Conservation (phyloP, 1,140 invertebrate species). For the Drosophila truncata region DNA sequence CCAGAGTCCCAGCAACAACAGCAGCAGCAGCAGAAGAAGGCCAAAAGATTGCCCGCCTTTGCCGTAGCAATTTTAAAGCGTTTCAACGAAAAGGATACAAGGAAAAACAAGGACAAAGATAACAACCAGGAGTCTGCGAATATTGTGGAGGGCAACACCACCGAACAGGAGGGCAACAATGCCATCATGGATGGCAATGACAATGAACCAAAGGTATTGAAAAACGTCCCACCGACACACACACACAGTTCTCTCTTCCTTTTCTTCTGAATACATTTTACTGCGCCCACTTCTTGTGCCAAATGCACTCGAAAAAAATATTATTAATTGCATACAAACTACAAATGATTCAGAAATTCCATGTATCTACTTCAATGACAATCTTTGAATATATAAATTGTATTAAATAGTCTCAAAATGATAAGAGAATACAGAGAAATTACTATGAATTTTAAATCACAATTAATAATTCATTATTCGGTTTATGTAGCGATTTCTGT, state of each 20-base stretch:
- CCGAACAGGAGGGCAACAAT: slow-evolving; percentile 44
- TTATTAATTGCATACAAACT: neutral
- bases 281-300: neutral
- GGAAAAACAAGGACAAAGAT: slow-evolving; percentile 60
- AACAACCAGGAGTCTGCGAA: slow-evolving; percentile 69
- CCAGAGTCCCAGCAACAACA: slow-evolving; percentile 28
- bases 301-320: slow-evolving; percentile 5
- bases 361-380: neutral
- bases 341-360: neutral
- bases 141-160: slow-evolving; percentile 28
- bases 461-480: neutral
- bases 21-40: slow-evolving; percentile 56
- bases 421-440: neutral
- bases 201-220: slow-evolving; percentile 85
- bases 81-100: slow-evolving; percentile 70
- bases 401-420: neutral
- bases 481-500: neutral
- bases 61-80: slow-evolving; percentile 80
- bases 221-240: slow-evolving; percentile 47
- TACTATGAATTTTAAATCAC: neutral
- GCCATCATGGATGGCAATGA: slow-evolving; percentile 81
- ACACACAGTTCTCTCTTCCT: slow-evolving; percentile 6
- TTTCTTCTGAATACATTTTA: slow-evolving; percentile 9
- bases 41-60: slow-evolving; percentile 72
- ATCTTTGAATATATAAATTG: neutral